Base-by-base conservation (phyloP, 2,888 invertebrate genomes). In the Willowsia nigromaculata region DNA sequence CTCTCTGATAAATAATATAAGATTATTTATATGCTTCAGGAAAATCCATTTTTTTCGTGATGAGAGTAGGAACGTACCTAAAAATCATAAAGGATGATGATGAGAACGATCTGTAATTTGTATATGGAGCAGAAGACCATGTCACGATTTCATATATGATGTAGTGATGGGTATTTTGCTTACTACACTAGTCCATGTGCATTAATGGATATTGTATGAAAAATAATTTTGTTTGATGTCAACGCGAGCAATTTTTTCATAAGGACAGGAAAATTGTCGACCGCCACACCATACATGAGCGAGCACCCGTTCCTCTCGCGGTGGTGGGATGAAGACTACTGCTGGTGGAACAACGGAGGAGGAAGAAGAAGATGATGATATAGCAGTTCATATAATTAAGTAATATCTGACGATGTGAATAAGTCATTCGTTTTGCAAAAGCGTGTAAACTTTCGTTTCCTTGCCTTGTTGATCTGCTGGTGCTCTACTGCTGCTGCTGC, bases 81-180 rank as follows among this genome's bases (percentile, higher is more conserved):
- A 62, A 62, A 37, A 65, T n/a, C n/a, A n/a, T n/a, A n/a, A n/a
- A 65, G 33, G 15, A 65, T 6, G 65, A n/a, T 37, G n/a, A 47
- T 50, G 47, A 27, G 13, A 15, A 74, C 9, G 25, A 47, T 74
- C 47, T 74, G 47, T 47, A 74, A 74, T 50, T 74, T 43, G 74
- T 50, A 74, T 47, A 74, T 74, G 74, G 74, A 50, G 43, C 47
- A 74, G n/a, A 74, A 22, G 43, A 15, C 9, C n/a, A 47, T 74
- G 47, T 74, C 47, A 25, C 71, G 27, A n/a, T 2, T 47, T 47
- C 13, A 18, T 50, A 50, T 15, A 4, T 1, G 50, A n/a, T n/a
- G 50, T 50, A 18, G n/a, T 5, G 50, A 18, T 9, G n/a, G n/a
- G n/a, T n/a, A n/a, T n/a, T n/a, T n/a, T n/a, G n/a, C n/a, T n/a